phyloP scores from a whole-genome alignment of 2,113 vertebrate species.

The Nothoprocta perdicaria region DNA sequence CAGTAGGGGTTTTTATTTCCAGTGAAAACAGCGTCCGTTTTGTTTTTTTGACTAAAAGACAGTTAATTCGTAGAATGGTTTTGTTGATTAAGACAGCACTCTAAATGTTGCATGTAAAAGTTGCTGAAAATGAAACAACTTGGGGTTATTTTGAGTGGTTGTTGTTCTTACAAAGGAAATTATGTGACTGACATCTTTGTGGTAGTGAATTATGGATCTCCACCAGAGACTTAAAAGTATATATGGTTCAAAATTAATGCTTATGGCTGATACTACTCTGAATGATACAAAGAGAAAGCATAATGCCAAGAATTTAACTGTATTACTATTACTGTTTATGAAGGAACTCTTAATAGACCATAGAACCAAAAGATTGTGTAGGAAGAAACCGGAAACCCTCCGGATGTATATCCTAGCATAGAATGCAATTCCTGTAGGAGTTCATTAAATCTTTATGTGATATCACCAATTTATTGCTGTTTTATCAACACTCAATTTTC shows the following conservation, averaged over 20 bases:
- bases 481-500: background rate
- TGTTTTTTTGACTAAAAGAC: background rate
- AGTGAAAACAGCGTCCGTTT: background rate
- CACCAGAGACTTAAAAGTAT: background rate
- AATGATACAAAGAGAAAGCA: background rate
- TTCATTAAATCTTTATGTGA: background rate
- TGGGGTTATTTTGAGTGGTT: constrained; percentile 27
- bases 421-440: rapidly evolving
- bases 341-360: background rate
- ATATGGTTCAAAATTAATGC: background rate
- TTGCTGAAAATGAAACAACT: background rate
- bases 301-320: background rate
- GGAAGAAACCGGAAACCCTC: background rate
- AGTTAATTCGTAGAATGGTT: background rate
- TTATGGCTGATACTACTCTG: background rate
- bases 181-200: background rate
- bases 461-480: background rate
- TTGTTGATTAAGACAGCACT: background rate
- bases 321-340: background rate
- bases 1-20: background rate
- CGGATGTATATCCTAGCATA: background rate
- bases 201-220: background rate
- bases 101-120: background rate
- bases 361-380: background rate
- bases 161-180: constrained; percentile 33